Conservation (phyloP, 2,113 vertebrate genomes). For the Scolopax mira region DNA sequence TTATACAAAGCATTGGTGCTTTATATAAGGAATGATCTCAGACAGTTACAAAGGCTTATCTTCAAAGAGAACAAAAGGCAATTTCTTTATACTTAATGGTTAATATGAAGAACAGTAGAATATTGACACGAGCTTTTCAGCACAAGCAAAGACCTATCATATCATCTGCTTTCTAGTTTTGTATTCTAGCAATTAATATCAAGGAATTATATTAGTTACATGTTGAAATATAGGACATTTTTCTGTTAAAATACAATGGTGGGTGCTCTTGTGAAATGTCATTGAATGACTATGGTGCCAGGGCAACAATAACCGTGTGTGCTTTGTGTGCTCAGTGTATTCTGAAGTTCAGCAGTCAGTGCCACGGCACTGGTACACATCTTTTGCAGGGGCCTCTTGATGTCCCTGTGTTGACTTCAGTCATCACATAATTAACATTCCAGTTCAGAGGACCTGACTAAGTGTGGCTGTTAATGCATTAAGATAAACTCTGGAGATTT, state of each 20-base stretch:
- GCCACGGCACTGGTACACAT: neutral
- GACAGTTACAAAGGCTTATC: neutral
- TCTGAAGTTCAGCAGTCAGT: neutral
- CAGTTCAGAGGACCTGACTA: neutral
- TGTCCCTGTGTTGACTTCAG: neutral
- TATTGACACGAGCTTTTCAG: neutral
- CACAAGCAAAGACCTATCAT: neutral
- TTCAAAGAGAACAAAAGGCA: neutral
- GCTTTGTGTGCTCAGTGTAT: neutral
- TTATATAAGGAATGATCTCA: neutral
- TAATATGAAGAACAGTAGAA: neutral
- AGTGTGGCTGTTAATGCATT: rapidly evolving
- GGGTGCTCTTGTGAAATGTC: neutral
- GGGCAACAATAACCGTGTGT: neutral
- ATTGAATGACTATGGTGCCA: neutral
- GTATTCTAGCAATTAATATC: neutral
- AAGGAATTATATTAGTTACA: neutral
- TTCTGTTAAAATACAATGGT: neutral
- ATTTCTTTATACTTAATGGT: neutral
- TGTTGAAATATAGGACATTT: neutral
- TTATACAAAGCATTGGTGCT: neutral
- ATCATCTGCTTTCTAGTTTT: neutral
- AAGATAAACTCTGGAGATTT: neutral
- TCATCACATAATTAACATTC: neutral
- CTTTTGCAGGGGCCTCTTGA: neutral